Conservation (phyloP, 37 sponge, comb jelly and placozoan species). For the Agelas oroides region DNA sequence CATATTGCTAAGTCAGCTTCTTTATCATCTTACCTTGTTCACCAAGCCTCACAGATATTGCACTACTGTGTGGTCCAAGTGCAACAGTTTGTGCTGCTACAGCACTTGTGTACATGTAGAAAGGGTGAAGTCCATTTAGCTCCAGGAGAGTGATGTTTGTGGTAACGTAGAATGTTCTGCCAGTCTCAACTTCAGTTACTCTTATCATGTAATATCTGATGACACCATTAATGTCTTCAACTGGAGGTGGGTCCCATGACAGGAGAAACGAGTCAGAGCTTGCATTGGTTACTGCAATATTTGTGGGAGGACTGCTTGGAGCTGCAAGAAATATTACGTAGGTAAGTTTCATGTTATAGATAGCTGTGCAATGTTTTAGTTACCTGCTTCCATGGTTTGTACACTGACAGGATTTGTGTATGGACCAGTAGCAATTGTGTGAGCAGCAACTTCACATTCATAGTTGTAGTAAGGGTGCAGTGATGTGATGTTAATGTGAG, state of each 20-base stretch:
- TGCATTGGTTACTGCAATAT: neutral
- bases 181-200: neutral
- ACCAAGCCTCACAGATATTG: neutral
- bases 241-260: conserved; percentile 45
- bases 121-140: conserved; percentile 10
- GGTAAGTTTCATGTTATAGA: no score
- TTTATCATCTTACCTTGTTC: neutral
- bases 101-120: neutral
- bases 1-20: no score
- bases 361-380: no score
- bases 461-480: conserved; percentile 57
- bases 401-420: neutral
- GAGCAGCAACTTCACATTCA: conserved; percentile 35
- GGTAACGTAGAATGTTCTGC: neutral
- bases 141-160: no score
- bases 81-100: conserved; percentile 1
- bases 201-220: neutral
- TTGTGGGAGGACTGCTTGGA: conserved; percentile 5
- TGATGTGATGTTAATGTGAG: neutral
- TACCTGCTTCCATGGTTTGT: conserved; percentile 48
- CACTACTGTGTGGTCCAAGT: neutral
- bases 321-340: no score
- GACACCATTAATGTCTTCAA: conserved; percentile 10
- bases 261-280: neutral
- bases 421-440: conserved; percentile 35